Evolutionary conservation across 2,113 vertebrate species (phyloP).

Genomic region (Hylia prasina): DNA sequence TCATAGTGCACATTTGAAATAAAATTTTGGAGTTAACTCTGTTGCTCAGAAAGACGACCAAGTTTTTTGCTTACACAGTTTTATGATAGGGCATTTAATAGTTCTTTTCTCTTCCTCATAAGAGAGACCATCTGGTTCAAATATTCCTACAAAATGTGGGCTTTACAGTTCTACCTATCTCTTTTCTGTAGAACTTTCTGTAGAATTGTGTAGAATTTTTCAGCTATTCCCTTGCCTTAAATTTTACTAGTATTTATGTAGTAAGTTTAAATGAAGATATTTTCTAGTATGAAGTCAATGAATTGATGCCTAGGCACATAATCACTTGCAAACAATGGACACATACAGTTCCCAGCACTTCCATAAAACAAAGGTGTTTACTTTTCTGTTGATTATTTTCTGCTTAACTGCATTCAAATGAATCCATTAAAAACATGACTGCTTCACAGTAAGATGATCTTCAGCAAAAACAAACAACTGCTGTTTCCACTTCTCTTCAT

Average conservation of each 20-base stretch:
- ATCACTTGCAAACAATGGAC: conserved; percentile 54
- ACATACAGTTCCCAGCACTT: conserved; percentile 54
- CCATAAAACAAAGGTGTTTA: conserved; percentile 69
- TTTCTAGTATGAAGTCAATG: conserved; percentile 40
- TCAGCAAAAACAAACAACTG: conserved; percentile 62
- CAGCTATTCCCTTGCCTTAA: not conserved
- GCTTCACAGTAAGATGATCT: conserved; percentile 56
- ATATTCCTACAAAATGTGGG: not conserved
- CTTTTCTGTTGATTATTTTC: conserved; percentile 66
- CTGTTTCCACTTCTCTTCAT: conserved; percentile 42
- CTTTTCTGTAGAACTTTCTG: too few species aligned
- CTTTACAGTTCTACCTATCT: not conserved
- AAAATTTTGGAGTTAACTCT: not conserved
- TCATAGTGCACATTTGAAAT: not conserved
- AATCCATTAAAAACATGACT: conserved; percentile 59
- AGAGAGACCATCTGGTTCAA: not conserved
- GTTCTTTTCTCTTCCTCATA: not conserved
- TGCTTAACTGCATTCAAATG: conserved; percentile 65
- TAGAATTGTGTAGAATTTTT: conserved; percentile 3
- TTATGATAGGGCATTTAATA: not conserved
- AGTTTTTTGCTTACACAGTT: not conserved
- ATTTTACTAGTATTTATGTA: conserved; percentile 8
- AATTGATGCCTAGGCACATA: conserved; percentile 48
- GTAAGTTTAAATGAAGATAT: conserved; percentile 36
- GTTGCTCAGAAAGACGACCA: not conserved